A percentile compares a stretch with the other conserved stretches of the same genome.
Evolutionary conservation across 1,140 invertebrate genomes (phyloP).

Genomic region (Drosophila paulistorum): DNA sequence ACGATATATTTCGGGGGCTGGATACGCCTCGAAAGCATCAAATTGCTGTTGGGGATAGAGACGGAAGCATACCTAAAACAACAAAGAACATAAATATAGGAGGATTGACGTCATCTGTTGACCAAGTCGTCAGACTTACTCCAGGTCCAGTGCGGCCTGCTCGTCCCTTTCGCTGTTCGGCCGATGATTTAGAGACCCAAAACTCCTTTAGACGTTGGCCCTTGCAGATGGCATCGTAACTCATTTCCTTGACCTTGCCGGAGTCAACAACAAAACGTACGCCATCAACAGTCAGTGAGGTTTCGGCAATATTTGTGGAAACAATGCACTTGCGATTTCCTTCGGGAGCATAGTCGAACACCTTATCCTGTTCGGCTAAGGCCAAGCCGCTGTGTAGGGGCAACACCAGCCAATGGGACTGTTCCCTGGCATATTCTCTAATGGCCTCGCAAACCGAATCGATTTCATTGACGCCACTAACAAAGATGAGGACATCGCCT

Average conservation of each 20-base stretch:
- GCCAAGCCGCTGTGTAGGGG: slow-evolving; percentile 97
- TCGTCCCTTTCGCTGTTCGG: slow-evolving; percentile 97
- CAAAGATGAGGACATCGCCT: slow-evolving; percentile 97
- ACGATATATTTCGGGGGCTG: slow-evolving; percentile 95
- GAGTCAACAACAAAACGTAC: slow-evolving; percentile 99
- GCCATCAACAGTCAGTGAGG: slow-evolving; percentile 99
- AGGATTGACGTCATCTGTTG: background rate
- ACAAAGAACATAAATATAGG: background rate
- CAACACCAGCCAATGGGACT: slow-evolving; percentile 96
- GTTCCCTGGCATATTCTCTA: slow-evolving; percentile 91
- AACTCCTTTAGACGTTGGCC: slow-evolving; percentile 96
- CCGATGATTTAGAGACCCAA: slow-evolving; percentile 98
- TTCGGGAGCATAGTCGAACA: slow-evolving; percentile 98
- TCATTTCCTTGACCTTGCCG: slow-evolving; percentile 99
- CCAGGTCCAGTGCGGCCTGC: slow-evolving; percentile 91
- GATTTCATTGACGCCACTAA: slow-evolving; percentile 98
- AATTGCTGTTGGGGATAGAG: slow-evolving; percentile 92
- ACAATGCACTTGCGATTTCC: slow-evolving; percentile 98
- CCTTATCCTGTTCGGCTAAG: slow-evolving; percentile 97
- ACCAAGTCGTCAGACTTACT: slow-evolving; percentile 52
- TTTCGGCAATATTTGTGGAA: slow-evolving; percentile 99
- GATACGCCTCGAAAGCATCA: slow-evolving; percentile 89
- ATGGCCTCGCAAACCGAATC: slow-evolving; percentile 94
- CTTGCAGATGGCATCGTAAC: slow-evolving; percentile 94
- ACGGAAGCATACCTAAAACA: slow-evolving; percentile 86